Conservation (phyloP, 2,113 vertebrate genomes). For the Tragelaphus buxtoni region DNA sequence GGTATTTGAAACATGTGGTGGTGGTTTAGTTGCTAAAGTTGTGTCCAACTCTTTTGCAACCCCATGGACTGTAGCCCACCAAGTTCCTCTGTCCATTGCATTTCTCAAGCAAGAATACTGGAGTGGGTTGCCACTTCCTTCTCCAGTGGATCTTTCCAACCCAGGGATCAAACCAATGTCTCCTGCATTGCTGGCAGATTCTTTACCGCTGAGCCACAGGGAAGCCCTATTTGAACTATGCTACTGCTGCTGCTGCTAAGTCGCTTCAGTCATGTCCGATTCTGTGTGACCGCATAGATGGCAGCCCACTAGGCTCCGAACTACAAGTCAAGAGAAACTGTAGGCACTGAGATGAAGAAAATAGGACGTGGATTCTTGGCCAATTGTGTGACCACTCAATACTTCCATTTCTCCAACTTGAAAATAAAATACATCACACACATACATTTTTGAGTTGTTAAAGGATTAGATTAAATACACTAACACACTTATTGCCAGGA, state of each 20-base stretch:
- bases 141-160: neutral
- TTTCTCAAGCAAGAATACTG: neutral
- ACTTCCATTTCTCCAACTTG: neutral
- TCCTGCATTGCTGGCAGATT: neutral
- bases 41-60: neutral
- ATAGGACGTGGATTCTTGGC: neutral
- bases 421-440: neutral
- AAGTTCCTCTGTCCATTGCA: neutral
- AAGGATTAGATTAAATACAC: neutral
- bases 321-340: neutral
- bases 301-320: neutral
- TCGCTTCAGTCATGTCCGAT: too few species aligned
- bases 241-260: too few species aligned
- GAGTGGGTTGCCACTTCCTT: neutral
- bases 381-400: neutral
- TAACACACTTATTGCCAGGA: neutral
- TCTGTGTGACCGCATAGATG: too few species aligned
- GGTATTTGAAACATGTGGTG: neutral
- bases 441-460: neutral
- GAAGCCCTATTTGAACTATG: neutral
- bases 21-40: neutral
- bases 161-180: neutral
- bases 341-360: neutral
- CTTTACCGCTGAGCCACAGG: neutral
- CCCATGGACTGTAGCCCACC: neutral